Percentiles rank a stretch among this genome's conserved stretches.
phyloP scores from a whole-genome alignment of 2,113 vertebrate species.

The Bubo scandiacus region DNA sequence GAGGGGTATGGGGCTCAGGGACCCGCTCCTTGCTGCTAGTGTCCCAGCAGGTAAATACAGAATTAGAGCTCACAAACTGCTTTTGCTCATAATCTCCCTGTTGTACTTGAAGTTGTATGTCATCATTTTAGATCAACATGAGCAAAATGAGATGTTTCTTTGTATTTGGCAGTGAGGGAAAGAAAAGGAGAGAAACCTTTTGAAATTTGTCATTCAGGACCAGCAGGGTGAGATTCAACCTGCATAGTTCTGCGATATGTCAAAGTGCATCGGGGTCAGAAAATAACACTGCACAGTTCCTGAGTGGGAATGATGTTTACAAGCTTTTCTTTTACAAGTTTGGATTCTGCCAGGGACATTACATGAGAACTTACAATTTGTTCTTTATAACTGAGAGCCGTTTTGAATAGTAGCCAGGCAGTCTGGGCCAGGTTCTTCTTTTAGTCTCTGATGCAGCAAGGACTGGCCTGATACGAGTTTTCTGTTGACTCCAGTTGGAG shows the following conservation, averaged over 20 bases:
- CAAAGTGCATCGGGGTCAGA: neutral
- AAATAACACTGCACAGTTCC: constrained; percentile 11
- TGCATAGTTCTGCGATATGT: neutral
- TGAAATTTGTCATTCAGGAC: neutral
- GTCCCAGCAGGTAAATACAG: neutral
- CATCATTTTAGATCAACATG: neutral
- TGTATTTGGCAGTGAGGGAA: neutral
- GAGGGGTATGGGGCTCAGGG: neutral
- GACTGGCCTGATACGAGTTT: fast-evolving
- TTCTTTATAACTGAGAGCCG: constrained; percentile 40
- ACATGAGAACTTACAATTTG: constrained; percentile 62
- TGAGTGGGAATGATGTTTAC: constrained; percentile 51
- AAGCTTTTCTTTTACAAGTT: constrained; percentile 52
- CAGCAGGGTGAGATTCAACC: neutral
- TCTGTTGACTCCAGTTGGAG: neutral
- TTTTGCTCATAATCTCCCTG: neutral
- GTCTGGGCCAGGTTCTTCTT: constrained; percentile 33
- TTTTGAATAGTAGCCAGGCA: constrained; percentile 53
- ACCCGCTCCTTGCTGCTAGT: neutral
- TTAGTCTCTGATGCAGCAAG: neutral
- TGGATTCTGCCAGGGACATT: constrained; percentile 49
- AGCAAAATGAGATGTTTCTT: neutral
- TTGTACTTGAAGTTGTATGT: neutral
- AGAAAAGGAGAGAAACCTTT: constrained; percentile 9
- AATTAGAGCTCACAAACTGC: neutral